Percentiles rank a stretch among this genome's conserved stretches.
Evolutionary conservation across 2,797 vertebrate species (phyloP).

Genomic region (Denticeps clupeoides): DNA sequence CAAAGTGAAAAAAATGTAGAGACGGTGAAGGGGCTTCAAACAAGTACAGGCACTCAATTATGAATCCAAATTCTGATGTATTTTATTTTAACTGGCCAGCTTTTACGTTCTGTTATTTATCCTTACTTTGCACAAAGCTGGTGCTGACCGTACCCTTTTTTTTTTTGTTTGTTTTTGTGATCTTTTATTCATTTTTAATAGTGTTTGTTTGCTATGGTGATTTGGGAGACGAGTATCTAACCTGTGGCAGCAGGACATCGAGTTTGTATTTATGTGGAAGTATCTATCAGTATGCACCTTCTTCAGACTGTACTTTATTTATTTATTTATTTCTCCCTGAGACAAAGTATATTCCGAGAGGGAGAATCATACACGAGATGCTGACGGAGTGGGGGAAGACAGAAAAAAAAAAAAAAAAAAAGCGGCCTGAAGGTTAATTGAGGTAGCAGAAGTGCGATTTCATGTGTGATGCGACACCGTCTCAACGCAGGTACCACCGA

Average conservation of each 20-base stretch:
- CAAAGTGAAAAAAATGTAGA: too few relatives aligned
- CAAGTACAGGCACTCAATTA: too few relatives aligned
- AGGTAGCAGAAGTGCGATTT: conserved; percentile 29
- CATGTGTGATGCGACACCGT: conserved; percentile 14
- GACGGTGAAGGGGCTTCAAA: too few relatives aligned
- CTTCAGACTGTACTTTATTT: conserved; percentile 70
- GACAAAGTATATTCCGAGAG: conserved; percentile 37
- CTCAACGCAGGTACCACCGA: conserved; percentile 55
- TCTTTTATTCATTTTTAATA: conserved; percentile 11
- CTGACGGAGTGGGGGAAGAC: too few relatives aligned
- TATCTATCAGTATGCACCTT: conserved; percentile 60
- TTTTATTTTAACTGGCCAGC: too few relatives aligned
- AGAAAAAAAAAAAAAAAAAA: neutral
- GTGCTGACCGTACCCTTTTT: too few relatives aligned
- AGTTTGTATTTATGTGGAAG: neutral
- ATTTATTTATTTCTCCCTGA: conserved; percentile 67
- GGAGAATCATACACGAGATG: too few relatives aligned
- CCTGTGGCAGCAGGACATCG: neutral
- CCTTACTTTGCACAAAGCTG: too few relatives aligned
- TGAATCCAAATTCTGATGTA: too few relatives aligned
- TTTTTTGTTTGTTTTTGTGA: conserved; percentile 16
- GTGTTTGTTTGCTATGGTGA: conserved; percentile 4
- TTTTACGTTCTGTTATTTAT: too few relatives aligned
- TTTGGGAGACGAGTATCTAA: neutral
- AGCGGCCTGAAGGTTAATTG: conserved; percentile 10